Percentiles rank a stretch among this genome's conserved stretches.
phyloP scores from a whole-genome alignment of 2,888 invertebrate genomes.

The Phrixothrix hirtus region DNA sequence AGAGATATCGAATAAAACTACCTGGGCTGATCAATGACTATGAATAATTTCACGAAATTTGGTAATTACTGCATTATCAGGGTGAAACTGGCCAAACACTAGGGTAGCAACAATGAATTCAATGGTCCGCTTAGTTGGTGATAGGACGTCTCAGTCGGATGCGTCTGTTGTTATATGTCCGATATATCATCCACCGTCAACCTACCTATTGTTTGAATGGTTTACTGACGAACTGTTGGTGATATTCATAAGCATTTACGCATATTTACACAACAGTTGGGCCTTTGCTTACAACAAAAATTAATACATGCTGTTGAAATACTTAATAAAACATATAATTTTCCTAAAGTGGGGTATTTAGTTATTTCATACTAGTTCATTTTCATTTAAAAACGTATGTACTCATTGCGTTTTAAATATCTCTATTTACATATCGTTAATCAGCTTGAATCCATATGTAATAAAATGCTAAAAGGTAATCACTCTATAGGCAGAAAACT shows the following conservation, averaged over 20 bases:
- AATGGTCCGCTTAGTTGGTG: conserved; percentile 36
- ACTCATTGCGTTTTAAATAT: too few species aligned
- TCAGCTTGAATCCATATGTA: too few species aligned
- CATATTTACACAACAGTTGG: conserved; percentile 10
- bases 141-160: conserved; percentile 40
- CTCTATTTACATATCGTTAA: too few species aligned
- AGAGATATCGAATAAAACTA: conserved; percentile 5
- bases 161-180: conserved; percentile 36
- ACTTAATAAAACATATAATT: too few species aligned
- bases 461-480: too few species aligned
- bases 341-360: too few species aligned
- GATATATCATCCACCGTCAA: conserved; percentile 34
- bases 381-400: too few species aligned
- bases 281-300: too few species aligned
- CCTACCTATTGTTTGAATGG: conserved; percentile 32
- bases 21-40: conserved; percentile 10
- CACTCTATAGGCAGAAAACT: too few species aligned
- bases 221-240: conserved; percentile 14
- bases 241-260: conserved; percentile 17
- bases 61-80: conserved; percentile 31
- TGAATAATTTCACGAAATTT: conserved; percentile 15
- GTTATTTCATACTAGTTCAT: too few species aligned
- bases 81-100: conserved; percentile 24
- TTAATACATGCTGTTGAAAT: too few species aligned
- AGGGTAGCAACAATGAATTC: conserved; percentile 31